phyloP scores from a whole-genome alignment of 2,113 vertebrate species.

The Gallinago jamesoni region DNA sequence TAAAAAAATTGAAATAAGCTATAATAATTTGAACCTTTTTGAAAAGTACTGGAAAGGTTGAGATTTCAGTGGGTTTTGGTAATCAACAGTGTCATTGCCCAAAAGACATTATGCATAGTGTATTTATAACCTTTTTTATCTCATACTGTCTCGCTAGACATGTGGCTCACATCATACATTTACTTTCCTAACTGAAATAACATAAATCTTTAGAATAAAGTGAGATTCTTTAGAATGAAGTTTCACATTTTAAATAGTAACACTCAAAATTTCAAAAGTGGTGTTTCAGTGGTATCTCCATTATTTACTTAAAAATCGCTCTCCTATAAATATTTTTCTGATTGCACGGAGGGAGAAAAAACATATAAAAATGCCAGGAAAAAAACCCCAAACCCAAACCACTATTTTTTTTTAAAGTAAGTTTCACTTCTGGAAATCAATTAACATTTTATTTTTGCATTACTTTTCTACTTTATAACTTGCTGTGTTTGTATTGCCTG shows the following conservation, averaged over 20 bases:
- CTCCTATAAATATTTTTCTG: constrained; percentile 10
- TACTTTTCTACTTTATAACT: neutral
- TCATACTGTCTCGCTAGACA: neutral
- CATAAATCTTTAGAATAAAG: neutral
- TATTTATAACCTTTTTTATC: neutral
- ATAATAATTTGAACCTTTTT: neutral
- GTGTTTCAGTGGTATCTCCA: neutral
- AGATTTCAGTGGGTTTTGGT: neutral
- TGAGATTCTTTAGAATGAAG: neutral
- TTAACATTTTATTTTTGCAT: neutral
- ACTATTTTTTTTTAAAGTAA: neutral
- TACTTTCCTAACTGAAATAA: neutral
- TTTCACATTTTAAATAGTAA: neutral
- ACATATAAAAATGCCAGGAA: neutral
- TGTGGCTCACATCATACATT: neutral
- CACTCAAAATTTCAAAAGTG: neutral
- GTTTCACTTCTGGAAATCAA: neutral
- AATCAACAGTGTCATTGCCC: neutral
- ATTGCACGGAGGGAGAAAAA: neutral
- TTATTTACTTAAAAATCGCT: neutral
- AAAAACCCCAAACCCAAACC: neutral
- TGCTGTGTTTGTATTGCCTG: neutral
- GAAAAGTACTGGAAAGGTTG: neutral
- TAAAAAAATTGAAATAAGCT: neutral
- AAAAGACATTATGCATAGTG: neutral